Evolutionary conservation across 2,888 invertebrate genomes (phyloP).

Genomic region (Folsomia manolachei): DNA sequence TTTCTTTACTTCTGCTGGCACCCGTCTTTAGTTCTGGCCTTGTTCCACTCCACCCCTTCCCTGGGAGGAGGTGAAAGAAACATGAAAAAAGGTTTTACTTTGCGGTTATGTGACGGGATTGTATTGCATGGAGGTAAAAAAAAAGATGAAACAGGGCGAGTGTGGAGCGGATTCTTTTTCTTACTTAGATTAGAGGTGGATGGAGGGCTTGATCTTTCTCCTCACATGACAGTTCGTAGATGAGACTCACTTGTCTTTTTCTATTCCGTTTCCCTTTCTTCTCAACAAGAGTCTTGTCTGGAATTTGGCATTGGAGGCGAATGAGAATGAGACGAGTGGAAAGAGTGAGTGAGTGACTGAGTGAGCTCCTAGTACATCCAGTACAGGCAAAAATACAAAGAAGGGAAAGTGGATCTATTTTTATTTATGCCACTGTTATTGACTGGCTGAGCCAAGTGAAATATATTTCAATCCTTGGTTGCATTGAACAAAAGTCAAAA

Average conservation of each 20-base stretch:
- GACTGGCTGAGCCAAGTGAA: neutral
- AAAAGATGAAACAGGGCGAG: neutral
- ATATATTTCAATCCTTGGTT: neutral
- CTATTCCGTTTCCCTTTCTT: neutral
- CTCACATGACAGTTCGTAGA: slow-evolving; percentile 19
- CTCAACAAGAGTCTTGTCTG: too few relatives aligned
- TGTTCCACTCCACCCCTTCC: neutral
- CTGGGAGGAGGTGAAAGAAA: neutral
- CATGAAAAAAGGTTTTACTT: neutral
- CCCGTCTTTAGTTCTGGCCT: too few relatives aligned
- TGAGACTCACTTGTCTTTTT: slow-evolving; percentile 23
- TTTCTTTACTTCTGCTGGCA: too few relatives aligned
- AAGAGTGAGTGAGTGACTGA: neutral
- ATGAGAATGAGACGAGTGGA: neutral
- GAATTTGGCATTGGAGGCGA: neutral
- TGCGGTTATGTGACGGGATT: neutral
- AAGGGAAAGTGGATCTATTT: neutral
- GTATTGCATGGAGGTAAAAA: neutral
- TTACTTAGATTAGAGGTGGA: neutral
- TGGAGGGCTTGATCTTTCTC: slow-evolving; percentile 12
- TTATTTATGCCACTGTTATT: neutral
- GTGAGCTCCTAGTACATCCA: too few relatives aligned
- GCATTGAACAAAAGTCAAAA: neutral
- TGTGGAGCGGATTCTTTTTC: too few relatives aligned
- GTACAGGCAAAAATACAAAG: neutral